Evolutionary conservation across 1,140 invertebrate species (phyloP).

Genomic region (Plectrocnemia conspersa): DNA sequence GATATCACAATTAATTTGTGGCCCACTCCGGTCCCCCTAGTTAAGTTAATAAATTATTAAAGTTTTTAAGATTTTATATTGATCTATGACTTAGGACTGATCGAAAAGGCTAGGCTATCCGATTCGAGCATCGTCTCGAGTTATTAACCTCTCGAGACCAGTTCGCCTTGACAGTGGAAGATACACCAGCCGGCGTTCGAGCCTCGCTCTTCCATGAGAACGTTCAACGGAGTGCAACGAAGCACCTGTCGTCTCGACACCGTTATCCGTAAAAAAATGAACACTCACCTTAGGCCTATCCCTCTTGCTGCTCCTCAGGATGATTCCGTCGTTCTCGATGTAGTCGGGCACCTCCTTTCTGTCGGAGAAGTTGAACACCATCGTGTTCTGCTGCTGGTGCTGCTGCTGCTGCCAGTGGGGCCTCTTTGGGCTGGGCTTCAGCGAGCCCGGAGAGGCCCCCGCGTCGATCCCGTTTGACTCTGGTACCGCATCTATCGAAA

Average conservation of each 20-base stretch:
- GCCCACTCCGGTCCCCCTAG: no score
- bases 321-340: constrained; percentile 81
- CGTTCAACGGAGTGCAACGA: neutral
- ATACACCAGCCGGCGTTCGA: neutral
- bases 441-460: constrained; percentile 53
- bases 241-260: neutral
- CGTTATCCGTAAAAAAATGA: constrained; percentile 3
- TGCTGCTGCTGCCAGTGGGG: constrained; percentile 34
- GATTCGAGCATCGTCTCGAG: no score
- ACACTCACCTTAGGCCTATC: constrained; percentile 66
- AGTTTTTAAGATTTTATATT: no score
- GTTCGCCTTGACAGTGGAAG: constrained; percentile 11
- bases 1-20: no score
- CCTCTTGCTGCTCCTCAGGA: constrained; percentile 60
- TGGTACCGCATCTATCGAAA: constrained; percentile 39
- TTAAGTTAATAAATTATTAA: no score
- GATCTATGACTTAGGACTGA: no score
- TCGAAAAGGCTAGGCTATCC: no score
- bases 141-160: constrained; percentile 8
- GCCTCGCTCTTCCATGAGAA: constrained; percentile 1
- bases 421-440: constrained; percentile 33
- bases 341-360: constrained; percentile 83
- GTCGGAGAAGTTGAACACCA: constrained; percentile 83
- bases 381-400: constrained; percentile 56
- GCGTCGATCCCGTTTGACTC: constrained; percentile 31